Base-by-base conservation (phyloP, 2,113 vertebrate genomes). In the Nettapus auritus region DNA sequence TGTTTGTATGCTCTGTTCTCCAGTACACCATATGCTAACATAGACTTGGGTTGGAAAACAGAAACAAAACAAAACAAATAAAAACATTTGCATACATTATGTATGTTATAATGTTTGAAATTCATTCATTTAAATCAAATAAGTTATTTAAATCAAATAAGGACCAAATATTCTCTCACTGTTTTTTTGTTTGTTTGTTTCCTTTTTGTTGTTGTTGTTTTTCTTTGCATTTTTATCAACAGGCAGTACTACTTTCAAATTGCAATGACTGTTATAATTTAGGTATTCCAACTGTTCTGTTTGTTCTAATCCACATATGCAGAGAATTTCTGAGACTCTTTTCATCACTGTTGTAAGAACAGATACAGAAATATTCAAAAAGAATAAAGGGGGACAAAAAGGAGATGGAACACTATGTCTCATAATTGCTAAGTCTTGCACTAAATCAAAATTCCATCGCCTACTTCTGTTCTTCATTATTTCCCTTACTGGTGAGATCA, bases 391-490 rank as follows among this genome's bases (percentile, higher is more conserved):
- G 6, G 26, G 38, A 17, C 2, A 20, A 56, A 77, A 57, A 25
- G 5, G 3, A 26, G 9, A 8, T 23, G 25, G 7, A 88, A 78
- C 46, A 71, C 6, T 9, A 17, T 18, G 11, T 55, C 6, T 82
- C 1, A 0, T 34, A 5, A 1, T 62, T 70, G 9, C 29, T 79
- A 22, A 53, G 23, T 38, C 26, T 48, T 62, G 6, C 1, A 2
- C 23, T 44, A 67, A 67, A 57, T 68, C 14, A 57, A 67, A 90
- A 63, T 4, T 66, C 14, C 10, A 26, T 48, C 40, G 48, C 6
- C 29, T 75, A 53, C 20, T 7, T 62, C 44, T 70, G 4, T 23
- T 87, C 44, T 73, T 75, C 34, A 42, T 11, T 55, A 9, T 55
- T 85, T 79, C 18, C 4, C 4, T 76, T 55, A 50, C 9, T 2